Percentiles rank a stretch among this genome's conserved stretches.
Evolutionary conservation across 2,113 vertebrate genomes (phyloP).

Genomic region (Madoqua kirkii): DNA sequence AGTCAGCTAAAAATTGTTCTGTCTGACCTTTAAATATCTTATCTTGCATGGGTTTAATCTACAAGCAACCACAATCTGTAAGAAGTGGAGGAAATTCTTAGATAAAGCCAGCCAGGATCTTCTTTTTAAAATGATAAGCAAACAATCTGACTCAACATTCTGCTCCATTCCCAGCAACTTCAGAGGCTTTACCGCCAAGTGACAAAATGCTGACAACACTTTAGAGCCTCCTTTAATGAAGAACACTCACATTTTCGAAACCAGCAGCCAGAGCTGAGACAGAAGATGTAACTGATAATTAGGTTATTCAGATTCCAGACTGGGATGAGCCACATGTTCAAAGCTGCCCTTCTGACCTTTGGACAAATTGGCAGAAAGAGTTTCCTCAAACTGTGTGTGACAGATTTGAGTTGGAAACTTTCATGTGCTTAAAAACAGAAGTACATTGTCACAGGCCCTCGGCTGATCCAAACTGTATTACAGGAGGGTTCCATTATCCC

Average conservation of each 20-base stretch:
- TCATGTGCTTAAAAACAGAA: neutral
- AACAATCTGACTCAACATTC: neutral
- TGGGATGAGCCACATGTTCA: neutral
- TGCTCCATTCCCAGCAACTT: neutral
- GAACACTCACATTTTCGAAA: neutral
- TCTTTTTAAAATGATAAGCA: slow-evolving; percentile 38
- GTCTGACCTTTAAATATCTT: neutral
- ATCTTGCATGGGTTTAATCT: neutral
- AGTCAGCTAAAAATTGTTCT: neutral
- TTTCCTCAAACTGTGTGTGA: neutral
- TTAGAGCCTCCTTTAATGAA: neutral
- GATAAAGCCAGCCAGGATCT: slow-evolving; percentile 9
- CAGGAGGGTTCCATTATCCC: neutral
- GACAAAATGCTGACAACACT: neutral
- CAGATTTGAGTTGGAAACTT: neutral
- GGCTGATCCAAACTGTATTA: neutral
- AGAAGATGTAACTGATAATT: neutral
- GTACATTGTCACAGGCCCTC: neutral
- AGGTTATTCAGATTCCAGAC: neutral
- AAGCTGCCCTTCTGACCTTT: neutral
- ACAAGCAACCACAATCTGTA: neutral
- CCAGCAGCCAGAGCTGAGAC: neutral
- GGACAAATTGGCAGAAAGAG: neutral
- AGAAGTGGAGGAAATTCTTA: neutral
- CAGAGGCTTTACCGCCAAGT: neutral